phyloP scores from a whole-genome alignment of 1,140 invertebrate genomes.

The Cryptotermes secundus region DNA sequence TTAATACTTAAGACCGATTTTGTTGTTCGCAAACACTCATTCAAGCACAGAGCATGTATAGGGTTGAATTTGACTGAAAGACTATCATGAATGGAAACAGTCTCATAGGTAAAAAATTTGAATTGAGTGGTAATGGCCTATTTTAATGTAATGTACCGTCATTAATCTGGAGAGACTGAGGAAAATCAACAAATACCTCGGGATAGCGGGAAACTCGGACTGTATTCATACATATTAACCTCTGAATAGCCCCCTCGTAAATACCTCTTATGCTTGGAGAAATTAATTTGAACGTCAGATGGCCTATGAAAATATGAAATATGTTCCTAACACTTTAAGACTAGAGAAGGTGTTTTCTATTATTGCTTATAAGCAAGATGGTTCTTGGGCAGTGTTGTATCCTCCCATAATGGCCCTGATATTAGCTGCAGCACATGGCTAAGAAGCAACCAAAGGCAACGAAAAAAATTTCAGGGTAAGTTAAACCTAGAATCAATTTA shows the following conservation, averaged over 20 bases:
- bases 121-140: no score
- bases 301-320: not conserved
- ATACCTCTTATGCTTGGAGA: not conserved
- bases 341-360: not conserved
- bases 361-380: not conserved
- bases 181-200: no score
- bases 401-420: not conserved
- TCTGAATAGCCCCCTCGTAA: not conserved
- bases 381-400: not conserved
- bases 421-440: not conserved
- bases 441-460: not conserved
- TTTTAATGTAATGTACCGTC: no score
- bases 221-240: no score
- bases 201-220: no score
- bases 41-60: no score
- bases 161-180: no score
- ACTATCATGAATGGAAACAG: no score
- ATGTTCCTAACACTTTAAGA: not conserved
- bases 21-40: no score
- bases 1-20: no score
- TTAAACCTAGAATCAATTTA: not conserved
- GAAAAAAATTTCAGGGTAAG: not conserved
- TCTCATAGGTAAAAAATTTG: no score
- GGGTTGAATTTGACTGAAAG: no score
- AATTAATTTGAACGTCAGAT: not conserved